A percentile compares a stretch with the other conserved stretches of the same genome.
phyloP scores from a whole-genome alignment of 2,797 vertebrate species.

The Gymnoscopelus braueri region DNA sequence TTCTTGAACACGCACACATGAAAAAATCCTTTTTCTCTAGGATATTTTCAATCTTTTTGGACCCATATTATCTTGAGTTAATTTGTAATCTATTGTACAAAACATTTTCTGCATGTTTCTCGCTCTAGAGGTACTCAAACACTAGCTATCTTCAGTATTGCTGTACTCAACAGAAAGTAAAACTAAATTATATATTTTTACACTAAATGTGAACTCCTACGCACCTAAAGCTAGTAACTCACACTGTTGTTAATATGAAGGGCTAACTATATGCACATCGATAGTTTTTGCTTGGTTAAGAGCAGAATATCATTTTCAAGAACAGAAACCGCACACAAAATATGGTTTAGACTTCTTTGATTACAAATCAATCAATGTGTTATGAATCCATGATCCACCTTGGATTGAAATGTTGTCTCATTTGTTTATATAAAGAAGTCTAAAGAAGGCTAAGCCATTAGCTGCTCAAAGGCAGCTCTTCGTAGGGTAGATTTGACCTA shows the following conservation, averaged over 20 bases:
- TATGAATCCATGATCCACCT: too few relatives aligned
- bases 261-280: too few relatives aligned
- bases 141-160: constrained; percentile 38
- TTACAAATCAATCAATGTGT: too few relatives aligned
- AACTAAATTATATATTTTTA: constrained; percentile 46
- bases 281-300: too few relatives aligned
- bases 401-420: too few relatives aligned
- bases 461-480: too few relatives aligned
- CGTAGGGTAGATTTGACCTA: too few relatives aligned
- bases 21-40: not conserved
- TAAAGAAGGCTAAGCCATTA: too few relatives aligned
- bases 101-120: constrained; percentile 18
- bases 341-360: too few relatives aligned
- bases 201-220: constrained; percentile 14
- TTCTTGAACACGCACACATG: constrained; percentile 7
- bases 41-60: constrained; percentile 27
- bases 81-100: constrained; percentile 33
- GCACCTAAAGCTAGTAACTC: constrained; percentile 15
- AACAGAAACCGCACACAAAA: too few relatives aligned
- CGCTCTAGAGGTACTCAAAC: constrained; percentile 32
- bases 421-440: too few relatives aligned
- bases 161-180: constrained; percentile 50
- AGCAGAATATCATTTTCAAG: too few relatives aligned
- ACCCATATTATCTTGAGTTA: constrained; percentile 29
- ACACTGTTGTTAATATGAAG: constrained; percentile 3